phyloP scores from a whole-genome alignment of 2,113 vertebrate genomes.

The Poeciliopsis occidentalis region DNA sequence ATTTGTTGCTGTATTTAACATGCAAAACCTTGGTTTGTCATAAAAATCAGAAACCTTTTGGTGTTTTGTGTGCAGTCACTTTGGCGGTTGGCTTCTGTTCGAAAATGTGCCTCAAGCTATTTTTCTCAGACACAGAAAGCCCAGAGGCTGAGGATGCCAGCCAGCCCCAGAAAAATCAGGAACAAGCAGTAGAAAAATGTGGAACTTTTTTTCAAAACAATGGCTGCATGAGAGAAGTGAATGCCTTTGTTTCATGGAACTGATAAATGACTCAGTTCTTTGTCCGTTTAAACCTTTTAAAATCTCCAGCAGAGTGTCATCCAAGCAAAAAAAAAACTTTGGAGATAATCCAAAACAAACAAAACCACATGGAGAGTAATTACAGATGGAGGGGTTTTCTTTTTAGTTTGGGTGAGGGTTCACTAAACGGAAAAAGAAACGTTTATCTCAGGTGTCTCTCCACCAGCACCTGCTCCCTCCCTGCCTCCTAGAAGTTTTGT shows the following conservation, averaged over 20 bases:
- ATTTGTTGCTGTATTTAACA: neutral
- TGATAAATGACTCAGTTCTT: slow-evolving; percentile 10
- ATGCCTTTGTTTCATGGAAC: slow-evolving; percentile 11
- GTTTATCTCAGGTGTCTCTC: neutral
- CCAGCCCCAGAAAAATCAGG: slow-evolving; percentile 48
- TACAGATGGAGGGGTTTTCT: neutral
- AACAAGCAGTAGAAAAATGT: slow-evolving; percentile 59
- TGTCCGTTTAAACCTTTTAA: neutral
- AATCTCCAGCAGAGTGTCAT: neutral
- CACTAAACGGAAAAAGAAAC: neutral
- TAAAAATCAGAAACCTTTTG: neutral
- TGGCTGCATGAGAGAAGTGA: slow-evolving; percentile 44
- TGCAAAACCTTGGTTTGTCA: neutral
- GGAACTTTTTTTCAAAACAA: slow-evolving; percentile 62
- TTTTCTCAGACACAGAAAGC: slow-evolving; percentile 43
- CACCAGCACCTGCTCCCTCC: slow-evolving; percentile 15
- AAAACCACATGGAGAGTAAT: slow-evolving; percentile 4
- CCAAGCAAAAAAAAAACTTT: slow-evolving; percentile 6
- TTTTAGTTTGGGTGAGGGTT: neutral
- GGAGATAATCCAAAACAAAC: slow-evolving; percentile 10
- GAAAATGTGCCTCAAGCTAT: slow-evolving; percentile 63
- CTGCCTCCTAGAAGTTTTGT: neutral
- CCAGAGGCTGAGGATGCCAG: slow-evolving; percentile 21
- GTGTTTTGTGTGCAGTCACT: neutral
- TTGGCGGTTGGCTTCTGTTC: slow-evolving; percentile 56